phyloP scores from a whole-genome alignment of 1,140 invertebrate genomes.

The Lineus longissimus region DNA sequence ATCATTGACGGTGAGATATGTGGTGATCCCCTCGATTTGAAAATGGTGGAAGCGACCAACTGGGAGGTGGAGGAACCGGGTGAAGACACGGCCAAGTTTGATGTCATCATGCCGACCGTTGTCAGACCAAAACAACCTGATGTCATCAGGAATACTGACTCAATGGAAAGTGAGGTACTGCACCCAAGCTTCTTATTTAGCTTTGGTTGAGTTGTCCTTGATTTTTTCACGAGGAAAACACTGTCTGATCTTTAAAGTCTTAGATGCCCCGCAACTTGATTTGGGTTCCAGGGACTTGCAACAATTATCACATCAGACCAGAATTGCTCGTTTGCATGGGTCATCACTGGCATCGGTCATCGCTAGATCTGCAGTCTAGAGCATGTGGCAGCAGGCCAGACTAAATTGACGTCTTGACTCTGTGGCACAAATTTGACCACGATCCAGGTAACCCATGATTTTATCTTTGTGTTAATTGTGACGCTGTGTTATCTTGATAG shows the following conservation, averaged over 20 bases:
- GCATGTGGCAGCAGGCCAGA: no score
- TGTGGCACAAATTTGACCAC: no score
- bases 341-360: no score
- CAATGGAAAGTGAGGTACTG: conserved; percentile 75
- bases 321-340: no score
- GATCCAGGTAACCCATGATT: no score
- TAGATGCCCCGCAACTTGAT: neutral
- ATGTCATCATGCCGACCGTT: conserved; percentile 72
- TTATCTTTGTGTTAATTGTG: no score
- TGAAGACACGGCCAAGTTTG: conserved; percentile 63
- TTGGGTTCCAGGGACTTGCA: no score
- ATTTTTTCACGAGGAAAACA: no score
- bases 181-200: neutral
- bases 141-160: conserved; percentile 55
- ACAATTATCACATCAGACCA: no score
- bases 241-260: neutral
- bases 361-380: no score
- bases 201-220: neutral
- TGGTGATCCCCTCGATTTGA: conserved; percentile 91
- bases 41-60: conserved; percentile 64
- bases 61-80: conserved; percentile 55
- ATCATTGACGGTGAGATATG: conserved; percentile 74
- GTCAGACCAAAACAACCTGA: conserved; percentile 59
- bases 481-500: no score
- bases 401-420: no score